A percentile compares a stretch with the other conserved stretches of the same genome.
Conservation (phyloP, 2,797 vertebrate species). For the Sebastes hubbsi region DNA sequence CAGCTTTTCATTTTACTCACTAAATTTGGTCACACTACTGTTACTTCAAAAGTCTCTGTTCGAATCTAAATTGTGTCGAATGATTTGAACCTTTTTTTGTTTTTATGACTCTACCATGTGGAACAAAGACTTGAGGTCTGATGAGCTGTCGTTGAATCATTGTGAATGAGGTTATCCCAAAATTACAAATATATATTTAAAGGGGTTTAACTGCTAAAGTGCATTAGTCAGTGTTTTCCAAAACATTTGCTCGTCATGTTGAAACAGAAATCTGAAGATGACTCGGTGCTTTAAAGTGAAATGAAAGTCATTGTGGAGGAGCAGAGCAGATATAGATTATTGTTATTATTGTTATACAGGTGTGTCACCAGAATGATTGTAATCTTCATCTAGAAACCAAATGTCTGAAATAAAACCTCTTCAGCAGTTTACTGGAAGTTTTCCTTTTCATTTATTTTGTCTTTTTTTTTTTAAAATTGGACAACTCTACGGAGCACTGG, state of each 20-base stretch:
- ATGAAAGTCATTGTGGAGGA: background rate
- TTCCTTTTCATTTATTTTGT: background rate
- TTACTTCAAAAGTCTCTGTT: background rate
- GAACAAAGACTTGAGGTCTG: background rate
- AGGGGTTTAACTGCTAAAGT: background rate
- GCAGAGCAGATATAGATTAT: background rate
- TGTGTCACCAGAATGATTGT: background rate
- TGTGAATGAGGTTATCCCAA: background rate
- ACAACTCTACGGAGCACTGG: background rate
- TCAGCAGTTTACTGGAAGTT: background rate
- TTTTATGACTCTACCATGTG: conserved; percentile 34
- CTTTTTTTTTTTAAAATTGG: background rate
- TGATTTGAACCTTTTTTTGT: conserved; percentile 5
- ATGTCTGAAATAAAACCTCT: conserved; percentile 25
- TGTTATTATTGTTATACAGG: background rate
- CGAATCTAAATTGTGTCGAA: background rate
- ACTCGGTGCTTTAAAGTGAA: background rate
- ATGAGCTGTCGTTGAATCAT: background rate
- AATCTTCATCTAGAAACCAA: background rate
- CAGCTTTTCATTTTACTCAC: background rate
- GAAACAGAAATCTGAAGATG: background rate
- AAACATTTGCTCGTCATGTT: background rate
- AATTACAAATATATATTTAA: background rate
- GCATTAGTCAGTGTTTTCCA: background rate
- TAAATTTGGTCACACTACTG: background rate